Evolutionary conservation across 2,797 vertebrate species (phyloP).

Genomic region (Hyperoplus lanceolatus): DNA sequence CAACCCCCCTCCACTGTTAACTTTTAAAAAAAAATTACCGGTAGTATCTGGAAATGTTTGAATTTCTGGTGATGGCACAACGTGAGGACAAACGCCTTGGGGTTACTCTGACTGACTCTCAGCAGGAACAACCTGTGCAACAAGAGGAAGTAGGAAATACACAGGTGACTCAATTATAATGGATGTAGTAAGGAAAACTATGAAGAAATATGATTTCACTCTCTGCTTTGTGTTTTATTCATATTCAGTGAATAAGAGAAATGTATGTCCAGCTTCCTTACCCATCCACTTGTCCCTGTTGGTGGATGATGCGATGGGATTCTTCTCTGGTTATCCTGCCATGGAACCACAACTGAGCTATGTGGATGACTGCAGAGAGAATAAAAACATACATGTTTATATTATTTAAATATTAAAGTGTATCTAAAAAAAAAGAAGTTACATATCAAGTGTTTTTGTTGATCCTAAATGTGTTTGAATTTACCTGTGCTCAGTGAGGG

Average conservation of each 20-base stretch:
- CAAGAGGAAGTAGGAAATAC: not conserved
- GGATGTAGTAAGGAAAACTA: not conserved
- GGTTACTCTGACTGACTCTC: slow-evolving; percentile 98
- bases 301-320: slow-evolving; percentile 95
- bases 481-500: slow-evolving; percentile 94
- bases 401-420: not conserved
- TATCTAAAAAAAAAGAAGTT: not conserved
- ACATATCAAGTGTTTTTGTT: not conserved
- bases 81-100: slow-evolving; percentile 98
- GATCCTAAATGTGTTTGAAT: not conserved
- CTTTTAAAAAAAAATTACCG: slow-evolving; percentile 83
- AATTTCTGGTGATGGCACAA: slow-evolving; percentile 99
- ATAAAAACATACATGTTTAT: not conserved
- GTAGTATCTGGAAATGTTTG: slow-evolving; percentile 99
- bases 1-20: not conserved
- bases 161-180: not conserved
- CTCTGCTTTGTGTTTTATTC: not conserved
- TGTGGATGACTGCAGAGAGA: slow-evolving; percentile 92
- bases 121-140: slow-evolving; percentile 93
- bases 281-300: slow-evolving; percentile 99
- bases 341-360: slow-evolving; percentile 98
- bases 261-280: slow-evolving; percentile 72
- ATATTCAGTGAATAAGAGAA: not conserved
- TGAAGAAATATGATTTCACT: not conserved
- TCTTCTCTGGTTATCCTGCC: slow-evolving; percentile 97